phyloP scores from a whole-genome alignment of 1,140 invertebrate genomes.

The Pogonomyrmex barbatus region DNA sequence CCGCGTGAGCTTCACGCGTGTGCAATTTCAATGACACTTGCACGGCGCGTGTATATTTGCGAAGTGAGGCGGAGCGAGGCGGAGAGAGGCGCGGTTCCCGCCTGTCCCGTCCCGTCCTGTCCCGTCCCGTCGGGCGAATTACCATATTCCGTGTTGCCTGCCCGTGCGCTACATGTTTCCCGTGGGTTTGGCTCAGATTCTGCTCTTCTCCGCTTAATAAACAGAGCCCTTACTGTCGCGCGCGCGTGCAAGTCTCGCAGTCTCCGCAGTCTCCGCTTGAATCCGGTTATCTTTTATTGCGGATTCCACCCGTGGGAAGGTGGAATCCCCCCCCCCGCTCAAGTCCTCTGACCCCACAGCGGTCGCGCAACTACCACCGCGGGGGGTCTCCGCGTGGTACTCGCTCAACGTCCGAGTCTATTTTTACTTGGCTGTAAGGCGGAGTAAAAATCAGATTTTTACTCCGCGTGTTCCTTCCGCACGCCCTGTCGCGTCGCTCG shows the following conservation, averaged over 20 bases:
- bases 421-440: slow-evolving; percentile 35
- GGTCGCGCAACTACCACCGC: not conserved
- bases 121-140: slow-evolving; percentile 60
- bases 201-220: slow-evolving; percentile 64
- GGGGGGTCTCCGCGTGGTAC: not conserved
- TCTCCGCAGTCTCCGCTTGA: slow-evolving; percentile 42
- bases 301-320: slow-evolving; percentile 48
- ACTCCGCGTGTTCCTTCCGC: slow-evolving; percentile 20
- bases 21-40: slow-evolving; percentile 66
- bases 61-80: slow-evolving; percentile 18
- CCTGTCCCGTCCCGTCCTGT: not conserved
- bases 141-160: slow-evolving; percentile 69
- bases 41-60: slow-evolving; percentile 55
- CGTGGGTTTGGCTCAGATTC: slow-evolving; percentile 70
- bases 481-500: slow-evolving; percentile 17
- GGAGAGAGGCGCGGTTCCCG: not conserved
- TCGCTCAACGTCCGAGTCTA: slow-evolving; percentile 42
- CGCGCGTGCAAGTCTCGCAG: slow-evolving; percentile 64
- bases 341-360: not conserved
- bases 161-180: slow-evolving; percentile 50
- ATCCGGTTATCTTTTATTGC: slow-evolving; percentile 68
- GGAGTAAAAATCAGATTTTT: slow-evolving; percentile 57
- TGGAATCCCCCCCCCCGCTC: not conserved
- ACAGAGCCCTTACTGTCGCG: slow-evolving; percentile 64
- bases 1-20: slow-evolving; percentile 44